These are phyloP conservation scores for Anadara kagoshimensis DNA, from an alignment of 1,140 invertebrate genomes.

Conservation along the genomic window DNA sequence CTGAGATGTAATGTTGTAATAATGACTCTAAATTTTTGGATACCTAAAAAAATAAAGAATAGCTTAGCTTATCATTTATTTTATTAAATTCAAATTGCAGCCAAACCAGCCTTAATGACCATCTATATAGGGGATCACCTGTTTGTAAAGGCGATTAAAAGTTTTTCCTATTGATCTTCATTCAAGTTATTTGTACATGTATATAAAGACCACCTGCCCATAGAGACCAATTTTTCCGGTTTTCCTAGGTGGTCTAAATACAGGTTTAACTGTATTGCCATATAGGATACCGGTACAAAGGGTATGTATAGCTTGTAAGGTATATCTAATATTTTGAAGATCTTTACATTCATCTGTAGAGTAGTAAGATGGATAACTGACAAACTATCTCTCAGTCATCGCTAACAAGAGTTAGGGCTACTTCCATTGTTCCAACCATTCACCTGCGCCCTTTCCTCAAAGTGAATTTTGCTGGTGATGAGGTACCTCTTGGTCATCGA, in stretches of 20 bases:
- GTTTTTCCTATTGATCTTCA: neutral
- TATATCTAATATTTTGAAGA: too few relatives aligned
- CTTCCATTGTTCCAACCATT: neutral
- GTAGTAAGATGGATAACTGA: too few relatives aligned
- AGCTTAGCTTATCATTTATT: neutral
- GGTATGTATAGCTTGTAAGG: too few relatives aligned
- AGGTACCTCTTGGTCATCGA: neutral
- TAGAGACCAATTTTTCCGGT: too few relatives aligned
- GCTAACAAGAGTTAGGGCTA: too few relatives aligned
- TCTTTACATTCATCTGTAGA: too few relatives aligned
- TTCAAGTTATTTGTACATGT: neutral
- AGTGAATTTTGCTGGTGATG: neutral
- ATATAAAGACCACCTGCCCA: neutral
- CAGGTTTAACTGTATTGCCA: too few relatives aligned
- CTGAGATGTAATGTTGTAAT: conserved; percentile 86
- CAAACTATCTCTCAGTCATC: too few relatives aligned
- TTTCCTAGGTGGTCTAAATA: too few relatives aligned
- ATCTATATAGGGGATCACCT: neutral
- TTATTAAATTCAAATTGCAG: neutral
- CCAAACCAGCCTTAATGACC: neutral
- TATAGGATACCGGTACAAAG: too few relatives aligned
- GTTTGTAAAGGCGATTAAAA: neutral
- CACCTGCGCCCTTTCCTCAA: neutral
- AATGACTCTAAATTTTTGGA: conserved; percentile 80
- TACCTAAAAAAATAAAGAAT: conserved; percentile 69